phyloP scores from a whole-genome alignment of 2,113 vertebrate species.

The Polyodon spathula region DNA sequence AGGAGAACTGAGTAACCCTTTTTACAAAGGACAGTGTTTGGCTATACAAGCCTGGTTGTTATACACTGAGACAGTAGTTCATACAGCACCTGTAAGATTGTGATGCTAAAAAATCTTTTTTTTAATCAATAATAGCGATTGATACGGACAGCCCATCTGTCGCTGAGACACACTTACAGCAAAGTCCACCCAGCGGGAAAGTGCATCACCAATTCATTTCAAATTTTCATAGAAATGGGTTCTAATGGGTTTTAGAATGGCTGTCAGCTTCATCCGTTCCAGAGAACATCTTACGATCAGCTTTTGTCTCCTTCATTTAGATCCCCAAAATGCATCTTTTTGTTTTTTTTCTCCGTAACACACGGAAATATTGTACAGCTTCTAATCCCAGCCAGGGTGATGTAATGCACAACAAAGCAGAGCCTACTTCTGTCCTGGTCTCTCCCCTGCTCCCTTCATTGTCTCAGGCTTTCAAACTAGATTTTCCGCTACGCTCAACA shows the following conservation, averaged over 20 bases:
- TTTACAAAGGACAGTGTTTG: conserved; percentile 44
- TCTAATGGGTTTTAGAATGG: conserved; percentile 66
- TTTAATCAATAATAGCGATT: conserved; percentile 48
- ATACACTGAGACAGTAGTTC: too few species aligned
- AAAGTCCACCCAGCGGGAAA: conserved; percentile 38
- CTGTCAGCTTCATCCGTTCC: conserved; percentile 66
- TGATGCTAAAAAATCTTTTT: conserved; percentile 56
- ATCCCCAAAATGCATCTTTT: conserved; percentile 15
- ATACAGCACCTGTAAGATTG: conserved; percentile 24
- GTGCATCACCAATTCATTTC: conserved; percentile 25
- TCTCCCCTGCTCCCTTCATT: background rate
- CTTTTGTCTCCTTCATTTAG: conserved; percentile 34
- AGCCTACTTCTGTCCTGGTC: conserved; percentile 29
- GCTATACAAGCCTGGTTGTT: conserved; percentile 18
- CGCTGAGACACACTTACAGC: conserved; percentile 53
- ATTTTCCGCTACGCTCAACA: background rate
- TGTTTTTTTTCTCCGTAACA: conserved; percentile 39
- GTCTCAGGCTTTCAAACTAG: background rate
- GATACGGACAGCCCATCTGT: conserved; percentile 50
- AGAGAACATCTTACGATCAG: conserved; percentile 37
- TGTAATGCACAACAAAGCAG: conserved; percentile 31
- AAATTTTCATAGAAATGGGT: conserved; percentile 27
- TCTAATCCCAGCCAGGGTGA: conserved; percentile 37
- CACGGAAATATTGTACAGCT: conserved; percentile 51
- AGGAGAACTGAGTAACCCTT: conserved; percentile 39